Evolutionary conservation across 2,113 vertebrate species (phyloP), one percentile per base, ranked within the genome.

Genomic region (Enhydra lutris): DNA sequence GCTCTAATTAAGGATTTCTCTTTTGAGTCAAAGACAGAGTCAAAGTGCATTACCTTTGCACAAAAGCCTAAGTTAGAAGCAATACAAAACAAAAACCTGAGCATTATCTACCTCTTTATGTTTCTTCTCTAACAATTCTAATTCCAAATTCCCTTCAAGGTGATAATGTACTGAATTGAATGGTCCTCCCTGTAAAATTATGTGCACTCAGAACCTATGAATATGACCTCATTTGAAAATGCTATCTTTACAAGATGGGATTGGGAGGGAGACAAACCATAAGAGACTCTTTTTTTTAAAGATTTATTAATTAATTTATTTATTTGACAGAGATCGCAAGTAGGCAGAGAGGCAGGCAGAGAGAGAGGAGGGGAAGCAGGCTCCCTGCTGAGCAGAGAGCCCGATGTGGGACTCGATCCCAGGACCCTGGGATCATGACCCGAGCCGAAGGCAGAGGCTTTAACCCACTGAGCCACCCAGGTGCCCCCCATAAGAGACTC

Each of bases 51-150:
- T 87, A 45, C 76, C 36, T 89, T 96, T 82, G 11, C 74, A 76
- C 31, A 89, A 67, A 88, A 89, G 10, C 34, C 39, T 29, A 94
- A 91, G 31, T 80, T 52, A 94, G 36, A 76, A 93, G 34, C 29
- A 85, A 96, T 80, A 94, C 71, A 71, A 84, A 93, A 78, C 18
- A 59, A 90, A 94, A 65, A 81, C 5, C 34, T 91, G 36, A 96
- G 39, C 47, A 81, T 76, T 82, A 50, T 82, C 73, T 82, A 87
- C 20, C 36, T 81, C 42, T 88, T 50, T 45, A 18, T 14, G 47
- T 78, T 89, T 24, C 29, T 85, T 79, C 52, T 89, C 67, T 83
- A 95, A 83, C 29, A 61, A 83, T 89, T 61, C 26, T 95, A 39
- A 59, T 50, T 83, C 50, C 21, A 78, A 65, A 67, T 42, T 92